phyloP scores from a whole-genome alignment of 2,113 vertebrate species.

The Sander lucioperca region DNA sequence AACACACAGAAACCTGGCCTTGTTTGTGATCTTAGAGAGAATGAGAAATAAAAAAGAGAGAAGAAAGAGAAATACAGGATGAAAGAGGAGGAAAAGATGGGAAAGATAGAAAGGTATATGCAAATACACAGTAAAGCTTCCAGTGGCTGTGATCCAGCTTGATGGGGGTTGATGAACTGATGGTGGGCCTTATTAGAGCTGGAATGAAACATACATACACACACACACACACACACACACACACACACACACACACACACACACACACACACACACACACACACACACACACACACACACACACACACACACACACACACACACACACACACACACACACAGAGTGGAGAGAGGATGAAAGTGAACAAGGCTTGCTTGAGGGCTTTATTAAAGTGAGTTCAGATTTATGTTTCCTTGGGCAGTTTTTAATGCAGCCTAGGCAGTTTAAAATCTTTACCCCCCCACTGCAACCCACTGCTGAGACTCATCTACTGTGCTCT shows the following conservation, averaged over 20 bases:
- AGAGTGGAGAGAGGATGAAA: slow-evolving; percentile 18
- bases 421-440: slow-evolving; percentile 29
- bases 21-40: not conserved
- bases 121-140: slow-evolving; percentile 20
- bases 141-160: slow-evolving; percentile 29
- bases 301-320: too few relatives aligned
- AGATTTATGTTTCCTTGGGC: slow-evolving; percentile 40
- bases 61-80: not conserved
- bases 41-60: not conserved
- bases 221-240: slow-evolving; percentile 8
- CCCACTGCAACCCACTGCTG: not conserved
- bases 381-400: slow-evolving; percentile 22
- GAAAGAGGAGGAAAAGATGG: not conserved
- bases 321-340: not conserved
- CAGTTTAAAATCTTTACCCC: slow-evolving; percentile 26
- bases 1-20: not conserved
- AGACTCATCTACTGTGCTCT: slow-evolving; percentile 8
- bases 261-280: not conserved
- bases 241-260: slow-evolving; percentile 5
- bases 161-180: slow-evolving; percentile 12
- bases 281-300: too few relatives aligned
- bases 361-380: slow-evolving; percentile 6
- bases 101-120: slow-evolving; percentile 8
- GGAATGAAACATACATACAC: slow-evolving; percentile 12
- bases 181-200: slow-evolving; percentile 20